Evolutionary conservation across 2,888 invertebrate genomes (phyloP).

Genomic region (Drosophila mettleri): DNA sequence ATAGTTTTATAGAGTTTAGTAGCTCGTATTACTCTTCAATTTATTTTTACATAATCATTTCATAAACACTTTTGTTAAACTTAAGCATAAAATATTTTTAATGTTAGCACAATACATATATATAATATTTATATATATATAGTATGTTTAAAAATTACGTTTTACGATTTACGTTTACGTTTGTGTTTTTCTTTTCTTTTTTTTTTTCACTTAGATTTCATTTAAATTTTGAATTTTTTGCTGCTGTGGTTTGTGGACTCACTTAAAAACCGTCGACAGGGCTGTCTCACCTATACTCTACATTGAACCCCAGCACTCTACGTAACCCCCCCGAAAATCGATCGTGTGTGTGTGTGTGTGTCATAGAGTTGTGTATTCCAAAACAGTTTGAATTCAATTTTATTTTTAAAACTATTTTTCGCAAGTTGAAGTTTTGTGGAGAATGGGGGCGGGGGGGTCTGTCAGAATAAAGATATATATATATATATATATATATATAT

Average conservation of each 20-base stretch:
- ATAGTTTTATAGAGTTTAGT: not conserved
- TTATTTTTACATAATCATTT: conserved; percentile 62
- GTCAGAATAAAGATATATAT: too few species aligned
- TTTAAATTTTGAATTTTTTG: conserved; percentile 3
- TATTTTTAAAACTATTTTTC: too few species aligned
- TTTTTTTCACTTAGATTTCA: conserved; percentile 17
- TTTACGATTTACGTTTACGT: conserved; percentile 33
- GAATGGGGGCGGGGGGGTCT: too few species aligned
- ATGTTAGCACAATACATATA: conserved; percentile 59
- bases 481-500: not conserved
- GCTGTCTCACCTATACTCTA: conserved; percentile 15
- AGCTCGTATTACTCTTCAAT: conserved; percentile 29
- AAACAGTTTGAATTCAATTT: not conserved
- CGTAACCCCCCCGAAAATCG: not conserved
- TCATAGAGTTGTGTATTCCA: conserved; percentile 36
- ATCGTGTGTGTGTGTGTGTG: conserved; percentile 6
- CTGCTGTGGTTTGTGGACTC: conserved; percentile 38
- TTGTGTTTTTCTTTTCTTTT: too few species aligned
- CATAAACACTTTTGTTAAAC: conserved; percentile 61
- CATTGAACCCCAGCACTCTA: not conserved
- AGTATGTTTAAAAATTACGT: conserved; percentile 54
- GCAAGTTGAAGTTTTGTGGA: too few species aligned
- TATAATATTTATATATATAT: conserved; percentile 10
- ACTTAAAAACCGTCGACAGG: conserved; percentile 41
- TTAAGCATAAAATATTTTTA: conserved; percentile 59